Evolutionary conservation across 1,140 invertebrate species (phyloP), one percentile per base, ranked within the genome.

Genomic region (Atopsyche davidsoni): DNA sequence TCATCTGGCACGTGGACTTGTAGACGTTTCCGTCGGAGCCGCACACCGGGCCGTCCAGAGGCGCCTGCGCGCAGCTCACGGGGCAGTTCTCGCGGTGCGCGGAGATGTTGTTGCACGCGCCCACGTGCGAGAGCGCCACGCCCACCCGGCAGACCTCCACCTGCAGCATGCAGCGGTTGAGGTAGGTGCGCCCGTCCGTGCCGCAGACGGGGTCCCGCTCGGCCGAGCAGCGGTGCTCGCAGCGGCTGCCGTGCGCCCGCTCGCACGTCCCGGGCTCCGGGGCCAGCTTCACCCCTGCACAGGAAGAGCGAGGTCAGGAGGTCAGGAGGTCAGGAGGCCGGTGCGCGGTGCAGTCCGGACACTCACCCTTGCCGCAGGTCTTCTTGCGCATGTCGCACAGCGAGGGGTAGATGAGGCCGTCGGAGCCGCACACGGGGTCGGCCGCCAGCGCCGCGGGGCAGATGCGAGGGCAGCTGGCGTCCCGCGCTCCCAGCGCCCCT

Each of bases 1-100:
- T 91, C 87, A 96, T 92, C 59, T 92, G 85, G 64, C 94, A 97
- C 4, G 89, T 92, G 48, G 86, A 95, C 60, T 86, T 87, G 74
- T 96, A 96, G 0, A 94, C 91, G 60, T 91, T 91, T 21, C 92
- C 90, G 65, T 97, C 88, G 44, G 83, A 89, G 7, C 87, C 92
- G 64, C 93, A 97, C 55, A 96, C 83, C 0, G 90, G 90, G 13
- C 89, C 89, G 62, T 92, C 89, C 36, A 85, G 75, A 0, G 87
- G 87, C 0, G 86, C 87, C 58, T 81, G 82, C 13, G 86, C 83
- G 63, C 90, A 93, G 51, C 86, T 83, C 1, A 89, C 82, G 1
- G 90, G 90, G 60, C 90, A 93, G 63, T 90, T 90, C 64, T 92
- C 89, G 23, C 87, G 72, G 54, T 89, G 84, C 0, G 87, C 87